Evolutionary conservation across 2,113 vertebrate genomes (phyloP).

Genomic region (Pelvicachromis taeniatus): DNA sequence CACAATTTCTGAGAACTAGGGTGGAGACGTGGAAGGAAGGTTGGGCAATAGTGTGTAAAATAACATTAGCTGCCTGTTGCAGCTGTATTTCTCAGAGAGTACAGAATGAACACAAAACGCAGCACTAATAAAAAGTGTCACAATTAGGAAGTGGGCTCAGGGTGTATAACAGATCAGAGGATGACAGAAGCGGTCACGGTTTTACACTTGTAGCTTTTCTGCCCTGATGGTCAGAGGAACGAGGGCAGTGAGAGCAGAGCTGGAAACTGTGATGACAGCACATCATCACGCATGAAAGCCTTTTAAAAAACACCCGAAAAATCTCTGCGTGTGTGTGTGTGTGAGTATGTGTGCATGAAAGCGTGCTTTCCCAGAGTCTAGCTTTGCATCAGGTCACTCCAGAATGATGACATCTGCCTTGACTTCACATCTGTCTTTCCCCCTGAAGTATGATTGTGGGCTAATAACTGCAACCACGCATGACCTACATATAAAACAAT

Average conservation of each 20-base stretch:
- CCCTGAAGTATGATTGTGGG: neutral
- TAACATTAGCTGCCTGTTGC: constrained; percentile 4
- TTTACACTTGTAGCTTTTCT: constrained; percentile 18
- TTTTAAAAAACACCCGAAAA: neutral
- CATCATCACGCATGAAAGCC: constrained; percentile 22
- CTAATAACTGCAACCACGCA: neutral
- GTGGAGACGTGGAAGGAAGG: constrained; percentile 35
- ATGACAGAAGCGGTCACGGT: constrained; percentile 1
- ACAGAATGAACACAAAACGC: neutral
- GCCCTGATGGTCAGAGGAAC: constrained; percentile 1
- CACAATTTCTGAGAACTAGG: constrained; percentile 45
- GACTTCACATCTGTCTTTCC: constrained; percentile 36
- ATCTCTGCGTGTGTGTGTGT: neutral
- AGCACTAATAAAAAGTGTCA: neutral
- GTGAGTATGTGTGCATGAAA: neutral
- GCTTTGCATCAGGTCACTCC: constrained; percentile 1
- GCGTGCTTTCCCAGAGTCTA: neutral
- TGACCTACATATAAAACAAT: constrained; percentile 32
- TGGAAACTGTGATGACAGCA: constrained; percentile 34
- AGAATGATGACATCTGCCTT: constrained; percentile 40
- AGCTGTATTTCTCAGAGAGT: neutral
- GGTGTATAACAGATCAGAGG: neutral
- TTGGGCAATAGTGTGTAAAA: constrained; percentile 56
- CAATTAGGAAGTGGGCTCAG: neutral
- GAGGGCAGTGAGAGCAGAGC: neutral